These are phyloP conservation scores for Cheirogaleus major DNA, from an alignment of 2,797 vertebrate genomes.

Conservation along the genomic window DNA sequence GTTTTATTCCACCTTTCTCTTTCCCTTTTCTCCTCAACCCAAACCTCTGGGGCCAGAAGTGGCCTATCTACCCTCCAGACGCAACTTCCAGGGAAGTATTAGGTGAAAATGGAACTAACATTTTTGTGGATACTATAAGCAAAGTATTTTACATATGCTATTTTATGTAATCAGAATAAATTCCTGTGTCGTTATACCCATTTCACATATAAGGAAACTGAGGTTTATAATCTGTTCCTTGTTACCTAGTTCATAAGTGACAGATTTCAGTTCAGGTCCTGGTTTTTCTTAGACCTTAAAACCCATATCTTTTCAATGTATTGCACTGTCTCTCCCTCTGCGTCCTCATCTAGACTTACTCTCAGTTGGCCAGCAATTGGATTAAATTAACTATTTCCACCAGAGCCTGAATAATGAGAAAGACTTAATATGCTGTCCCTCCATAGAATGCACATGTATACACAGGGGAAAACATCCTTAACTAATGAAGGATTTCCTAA, in stretches of 20 bases:
- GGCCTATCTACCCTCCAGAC: not conserved
- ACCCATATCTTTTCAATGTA: not conserved
- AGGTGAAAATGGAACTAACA: not conserved
- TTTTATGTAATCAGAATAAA: not conserved
- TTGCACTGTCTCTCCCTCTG: not conserved
- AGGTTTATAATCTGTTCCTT: not conserved
- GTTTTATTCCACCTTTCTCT: not conserved
- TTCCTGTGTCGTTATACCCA: not conserved
- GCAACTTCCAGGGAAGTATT: not conserved
- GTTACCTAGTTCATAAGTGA: not conserved
- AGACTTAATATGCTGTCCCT: not conserved
- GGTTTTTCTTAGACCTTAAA: not conserved
- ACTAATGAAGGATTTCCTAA: slow-evolving; percentile 26
- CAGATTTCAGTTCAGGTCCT: not conserved
- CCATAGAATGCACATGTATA: not conserved
- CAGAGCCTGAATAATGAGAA: not conserved
- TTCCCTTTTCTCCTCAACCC: not conserved
- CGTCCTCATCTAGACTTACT: not conserved
- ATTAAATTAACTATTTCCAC: not conserved
- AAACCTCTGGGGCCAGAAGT: not conserved
- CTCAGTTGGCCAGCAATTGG: not conserved
- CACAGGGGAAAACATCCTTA: not conserved
- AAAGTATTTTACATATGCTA: not conserved
- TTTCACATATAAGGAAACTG: not conserved
- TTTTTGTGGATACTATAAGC: not conserved